Evolutionary conservation across 2,888 invertebrate genomes (phyloP).

Genomic region (Cephus spinipes): DNA sequence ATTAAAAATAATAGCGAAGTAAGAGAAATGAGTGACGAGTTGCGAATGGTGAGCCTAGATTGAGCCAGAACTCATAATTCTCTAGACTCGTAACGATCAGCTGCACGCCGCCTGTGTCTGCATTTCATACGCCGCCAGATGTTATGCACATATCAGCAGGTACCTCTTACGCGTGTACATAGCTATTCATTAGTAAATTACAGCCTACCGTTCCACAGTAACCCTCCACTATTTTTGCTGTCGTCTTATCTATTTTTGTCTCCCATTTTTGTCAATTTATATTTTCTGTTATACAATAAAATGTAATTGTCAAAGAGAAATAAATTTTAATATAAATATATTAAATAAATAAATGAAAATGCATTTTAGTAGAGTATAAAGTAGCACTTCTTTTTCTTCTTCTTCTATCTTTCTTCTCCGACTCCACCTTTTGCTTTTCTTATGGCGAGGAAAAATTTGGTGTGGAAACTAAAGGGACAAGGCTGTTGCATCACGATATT

Average conservation of each 20-base stretch:
- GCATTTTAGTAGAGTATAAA: too few relatives aligned
- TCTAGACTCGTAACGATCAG: conserved; percentile 56
- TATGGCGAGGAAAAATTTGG: background rate
- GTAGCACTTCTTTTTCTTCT: too few relatives aligned
- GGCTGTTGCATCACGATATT: too few relatives aligned
- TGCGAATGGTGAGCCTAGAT: conserved; percentile 32
- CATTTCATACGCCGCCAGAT: conserved; percentile 60
- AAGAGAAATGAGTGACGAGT: background rate
- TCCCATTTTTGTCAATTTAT: background rate
- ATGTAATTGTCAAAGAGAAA: too few relatives aligned
- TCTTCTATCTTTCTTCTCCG: too few relatives aligned
- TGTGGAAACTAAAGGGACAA: background rate
- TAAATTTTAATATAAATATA: too few relatives aligned
- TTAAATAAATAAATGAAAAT: too few relatives aligned
- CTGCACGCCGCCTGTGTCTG: conserved; percentile 55
- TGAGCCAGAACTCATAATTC: conserved; percentile 58
- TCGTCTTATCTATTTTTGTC: background rate
- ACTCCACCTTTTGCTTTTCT: background rate
- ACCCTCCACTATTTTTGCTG: background rate
- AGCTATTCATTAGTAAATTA: conserved; percentile 56
- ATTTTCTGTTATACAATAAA: too few relatives aligned
- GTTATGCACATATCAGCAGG: conserved; percentile 55
- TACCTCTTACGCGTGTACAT: conserved; percentile 50
- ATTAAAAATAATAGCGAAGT: background rate
- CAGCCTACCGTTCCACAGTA: conserved; percentile 22